Base-by-base conservation (phyloP, 2,797 vertebrate genomes). In the Carduelis carduelis region DNA sequence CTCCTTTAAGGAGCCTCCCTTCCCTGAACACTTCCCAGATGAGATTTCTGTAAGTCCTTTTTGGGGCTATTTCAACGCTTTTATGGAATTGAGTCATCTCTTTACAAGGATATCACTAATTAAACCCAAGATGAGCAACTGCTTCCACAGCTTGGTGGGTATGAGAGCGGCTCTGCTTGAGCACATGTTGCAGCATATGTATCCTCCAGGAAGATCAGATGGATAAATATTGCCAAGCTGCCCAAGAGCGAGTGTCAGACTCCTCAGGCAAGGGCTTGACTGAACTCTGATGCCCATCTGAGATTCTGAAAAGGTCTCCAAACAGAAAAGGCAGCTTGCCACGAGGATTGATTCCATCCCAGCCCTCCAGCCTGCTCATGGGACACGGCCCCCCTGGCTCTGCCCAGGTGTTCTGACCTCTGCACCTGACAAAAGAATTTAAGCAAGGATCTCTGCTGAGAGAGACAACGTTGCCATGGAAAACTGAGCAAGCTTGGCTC, bases 41-140 rank as follows among this genome's bases (percentile, higher is more conserved):
- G 39, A 80, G 27, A 59, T 46, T 77, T 74, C 46, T 37, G 30
- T 44, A 66, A 60, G 0, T 0, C 32, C 77, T 89, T n/a, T 83
- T 61, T 64, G 65, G 30, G 84, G 22, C 49, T 92, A 24, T 91
- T 94, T 91, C 64, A 78, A n/a, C 6, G 3, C 27, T 35, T 71
- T 43, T 21, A 44, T 8, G 8, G 69, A 81, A 71, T 1, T 65
- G 57, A 93, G 39, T 86, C 41, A 90, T 91, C 57, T 81, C 66
- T 75, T 83, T 63, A 55, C 76, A 65, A 71, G 1, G 18, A 11
- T 55, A 56, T 26, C 37, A 20, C 82, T 85, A 91, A 95, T 93
- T 95, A 75, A 90, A 68, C 14, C 14, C 88, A 61, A 78, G 91
- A 83, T 59, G 76, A 94, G 89, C 82, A 90, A 86, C 72, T 57